Evolutionary conservation across 2,113 vertebrate genomes (phyloP).

Genomic region (Triplophysa rosa): DNA sequence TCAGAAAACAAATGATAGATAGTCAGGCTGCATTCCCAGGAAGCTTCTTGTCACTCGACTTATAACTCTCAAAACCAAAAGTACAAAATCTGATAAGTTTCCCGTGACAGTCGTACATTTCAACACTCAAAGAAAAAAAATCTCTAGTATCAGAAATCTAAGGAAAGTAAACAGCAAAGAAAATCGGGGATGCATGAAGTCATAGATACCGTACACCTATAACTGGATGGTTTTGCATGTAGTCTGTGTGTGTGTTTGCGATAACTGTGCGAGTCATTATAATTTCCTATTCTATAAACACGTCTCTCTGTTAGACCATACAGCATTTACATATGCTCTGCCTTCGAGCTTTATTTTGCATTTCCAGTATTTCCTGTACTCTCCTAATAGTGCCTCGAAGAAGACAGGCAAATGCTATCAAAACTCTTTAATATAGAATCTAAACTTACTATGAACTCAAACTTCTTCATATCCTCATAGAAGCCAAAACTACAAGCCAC

Average conservation of each 20-base stretch:
- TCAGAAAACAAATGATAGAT: constrained; percentile 15
- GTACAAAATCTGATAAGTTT: not conserved
- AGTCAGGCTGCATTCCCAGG: not conserved
- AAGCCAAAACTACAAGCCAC: too few relatives aligned
- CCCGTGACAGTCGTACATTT: not conserved
- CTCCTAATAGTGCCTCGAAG: not conserved
- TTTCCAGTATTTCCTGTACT: constrained; percentile 32
- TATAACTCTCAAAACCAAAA: not conserved
- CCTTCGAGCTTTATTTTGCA: constrained; percentile 10
- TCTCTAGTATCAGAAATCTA: not conserved
- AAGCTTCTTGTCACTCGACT: not conserved
- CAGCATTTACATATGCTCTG: constrained; percentile 12
- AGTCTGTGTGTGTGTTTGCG: not conserved
- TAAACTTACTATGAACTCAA: not conserved
- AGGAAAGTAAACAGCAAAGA: not conserved
- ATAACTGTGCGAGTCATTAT: not conserved
- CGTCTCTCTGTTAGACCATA: not conserved
- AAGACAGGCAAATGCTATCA: not conserved
- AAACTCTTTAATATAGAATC: not conserved
- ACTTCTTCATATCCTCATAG: too few relatives aligned
- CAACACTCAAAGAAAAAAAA: too few relatives aligned
- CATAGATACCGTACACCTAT: not conserved
- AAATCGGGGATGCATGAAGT: not conserved
- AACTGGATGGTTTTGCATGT: not conserved
- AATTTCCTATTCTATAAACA: constrained; percentile 19